These are phyloP conservation scores for Xestia rhomboidea DNA, from an alignment of 2,888 invertebrate genomes.

Conservation along the genomic window DNA sequence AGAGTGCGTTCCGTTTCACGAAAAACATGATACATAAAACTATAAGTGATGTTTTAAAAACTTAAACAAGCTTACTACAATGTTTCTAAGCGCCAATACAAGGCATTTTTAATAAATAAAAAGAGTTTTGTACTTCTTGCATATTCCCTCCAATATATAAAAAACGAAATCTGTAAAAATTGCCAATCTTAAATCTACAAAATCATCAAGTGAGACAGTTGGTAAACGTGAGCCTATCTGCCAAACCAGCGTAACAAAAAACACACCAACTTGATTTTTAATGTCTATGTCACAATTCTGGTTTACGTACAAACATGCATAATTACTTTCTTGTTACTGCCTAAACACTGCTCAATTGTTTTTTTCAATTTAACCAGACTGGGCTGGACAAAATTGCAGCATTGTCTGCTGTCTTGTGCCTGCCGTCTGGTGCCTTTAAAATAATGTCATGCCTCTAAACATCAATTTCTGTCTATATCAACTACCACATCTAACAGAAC, in stretches of 20 bases:
- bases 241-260: not conserved
- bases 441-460: not conserved
- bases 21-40: too few species aligned
- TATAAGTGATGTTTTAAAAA: too few species aligned
- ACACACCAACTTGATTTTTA: not conserved
- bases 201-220: not conserved
- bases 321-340: too few species aligned
- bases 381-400: not conserved
- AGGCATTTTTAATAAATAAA: too few species aligned
- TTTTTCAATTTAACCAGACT: not conserved
- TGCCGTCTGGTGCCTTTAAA: not conserved
- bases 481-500: conserved; percentile 11
- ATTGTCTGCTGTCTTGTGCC: not conserved
- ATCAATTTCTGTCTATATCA: not conserved
- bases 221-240: not conserved
- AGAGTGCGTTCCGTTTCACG: too few species aligned
- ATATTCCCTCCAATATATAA: too few species aligned
- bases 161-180: not conserved
- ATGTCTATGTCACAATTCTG: not conserved
- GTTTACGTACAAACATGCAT: not conserved
- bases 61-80: too few species aligned
- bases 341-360: not conserved
- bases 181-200: not conserved
- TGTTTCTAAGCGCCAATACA: too few species aligned
- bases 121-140: too few species aligned